Evolutionary conservation across 2,888 invertebrate species (phyloP).

Genomic region (Clunio marinus): DNA sequence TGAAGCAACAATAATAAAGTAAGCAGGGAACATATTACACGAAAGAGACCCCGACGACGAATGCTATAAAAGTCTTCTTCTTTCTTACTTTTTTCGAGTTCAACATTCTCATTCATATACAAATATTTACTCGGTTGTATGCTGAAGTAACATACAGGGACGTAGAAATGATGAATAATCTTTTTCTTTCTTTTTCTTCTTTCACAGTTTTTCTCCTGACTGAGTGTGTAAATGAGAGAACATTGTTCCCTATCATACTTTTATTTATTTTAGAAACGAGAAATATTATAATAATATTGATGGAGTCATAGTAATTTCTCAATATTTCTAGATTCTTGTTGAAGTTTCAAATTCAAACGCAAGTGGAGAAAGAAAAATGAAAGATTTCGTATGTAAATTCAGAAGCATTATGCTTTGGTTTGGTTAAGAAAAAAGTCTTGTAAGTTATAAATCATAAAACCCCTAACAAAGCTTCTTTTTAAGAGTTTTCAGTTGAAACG

Average conservation of each 20-base stretch:
- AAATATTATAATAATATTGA: not conserved
- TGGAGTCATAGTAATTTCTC: too few relatives aligned
- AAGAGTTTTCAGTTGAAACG: not conserved
- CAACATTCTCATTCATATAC: constrained; percentile 39
- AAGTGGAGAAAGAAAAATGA: too few relatives aligned
- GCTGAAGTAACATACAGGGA: not conserved
- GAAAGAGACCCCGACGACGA: constrained; percentile 20
- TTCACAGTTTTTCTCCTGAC: too few relatives aligned
- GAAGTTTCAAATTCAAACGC: too few relatives aligned
- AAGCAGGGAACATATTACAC: constrained; percentile 9
- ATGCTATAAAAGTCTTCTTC: constrained; percentile 23
- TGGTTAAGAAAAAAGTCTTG: not conserved
- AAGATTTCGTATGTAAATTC: too few relatives aligned
- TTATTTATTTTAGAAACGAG: not conserved
- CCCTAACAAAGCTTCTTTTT: not conserved
- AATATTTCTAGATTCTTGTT: too few relatives aligned
- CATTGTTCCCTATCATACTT: not conserved
- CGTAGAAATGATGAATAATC: constrained; percentile 27
- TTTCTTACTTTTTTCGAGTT: constrained; percentile 12
- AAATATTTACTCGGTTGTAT: constrained; percentile 34
- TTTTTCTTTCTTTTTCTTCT: constrained; percentile 6
- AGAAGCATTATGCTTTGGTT: constrained; percentile 4
- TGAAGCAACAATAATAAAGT: constrained; percentile 4
- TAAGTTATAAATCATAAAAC: not conserved
- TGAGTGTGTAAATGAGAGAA: constrained; percentile 12